A percentile compares a stretch with the other conserved stretches of the same genome.
Conservation (phyloP, 2,797 vertebrate species). For the Spondyliosoma cantharus region DNA sequence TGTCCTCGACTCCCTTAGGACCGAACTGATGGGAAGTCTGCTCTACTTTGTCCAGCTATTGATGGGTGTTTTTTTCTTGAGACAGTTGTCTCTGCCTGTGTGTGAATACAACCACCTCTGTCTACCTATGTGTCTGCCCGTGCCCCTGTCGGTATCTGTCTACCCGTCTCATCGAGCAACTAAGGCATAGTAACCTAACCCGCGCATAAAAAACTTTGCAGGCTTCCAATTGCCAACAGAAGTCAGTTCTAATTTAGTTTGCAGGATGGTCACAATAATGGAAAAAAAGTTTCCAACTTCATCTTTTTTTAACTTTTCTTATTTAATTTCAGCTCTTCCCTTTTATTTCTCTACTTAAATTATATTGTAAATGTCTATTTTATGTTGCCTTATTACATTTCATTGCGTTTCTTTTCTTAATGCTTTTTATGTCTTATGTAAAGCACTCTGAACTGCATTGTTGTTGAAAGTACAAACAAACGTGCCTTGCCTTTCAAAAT, state of each 20-base stretch:
- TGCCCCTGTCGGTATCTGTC: constrained; percentile 15
- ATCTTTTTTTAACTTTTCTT: neutral
- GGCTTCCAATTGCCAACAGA: neutral
- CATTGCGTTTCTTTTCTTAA: neutral
- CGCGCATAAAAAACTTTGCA: constrained; percentile 1
- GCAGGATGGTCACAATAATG: neutral
- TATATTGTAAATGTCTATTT: neutral
- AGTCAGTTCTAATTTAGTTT: neutral
- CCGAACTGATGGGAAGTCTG: constrained; percentile 65
- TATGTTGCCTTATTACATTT: neutral
- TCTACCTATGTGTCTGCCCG: constrained; percentile 25
- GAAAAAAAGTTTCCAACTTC: neutral
- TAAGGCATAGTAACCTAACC: neutral
- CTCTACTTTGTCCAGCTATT: constrained; percentile 57
- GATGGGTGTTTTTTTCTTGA: constrained; percentile 40
- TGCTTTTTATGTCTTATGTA: neutral
- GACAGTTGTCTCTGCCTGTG: constrained; percentile 39
- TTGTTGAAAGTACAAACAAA: neutral
- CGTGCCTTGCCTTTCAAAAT: neutral
- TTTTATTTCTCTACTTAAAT: neutral
- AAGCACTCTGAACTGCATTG: neutral
- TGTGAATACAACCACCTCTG: constrained; percentile 32
- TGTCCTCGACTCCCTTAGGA: constrained; percentile 45
- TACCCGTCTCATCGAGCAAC: constrained; percentile 11
- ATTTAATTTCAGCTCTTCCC: too few species aligned